phyloP scores from a whole-genome alignment of 1,140 invertebrate species.

The Lepidurus arcticus region DNA sequence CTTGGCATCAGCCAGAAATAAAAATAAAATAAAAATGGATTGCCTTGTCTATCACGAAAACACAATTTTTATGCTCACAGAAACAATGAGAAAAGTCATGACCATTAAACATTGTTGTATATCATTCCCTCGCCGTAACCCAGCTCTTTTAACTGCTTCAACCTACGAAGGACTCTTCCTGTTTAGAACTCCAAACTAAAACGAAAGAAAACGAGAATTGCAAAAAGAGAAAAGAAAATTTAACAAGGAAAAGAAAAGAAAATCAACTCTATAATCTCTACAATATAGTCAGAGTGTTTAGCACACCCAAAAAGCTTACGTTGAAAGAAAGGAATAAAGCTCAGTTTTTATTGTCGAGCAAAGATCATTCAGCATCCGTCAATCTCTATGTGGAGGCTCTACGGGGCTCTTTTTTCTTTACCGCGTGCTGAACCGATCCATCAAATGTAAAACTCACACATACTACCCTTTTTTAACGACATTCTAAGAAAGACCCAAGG shows the following conservation, averaged over 20 bases:
- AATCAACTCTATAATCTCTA: background rate
- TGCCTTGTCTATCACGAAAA: conserved; percentile 9
- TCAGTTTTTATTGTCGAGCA: background rate
- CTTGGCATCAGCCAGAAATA: background rate
- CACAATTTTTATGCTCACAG: background rate
- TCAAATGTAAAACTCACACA: background rate
- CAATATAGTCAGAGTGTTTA: background rate
- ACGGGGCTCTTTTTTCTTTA: background rate
- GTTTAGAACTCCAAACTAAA: background rate
- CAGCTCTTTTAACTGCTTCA: background rate
- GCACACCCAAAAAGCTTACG: background rate
- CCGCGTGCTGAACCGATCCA: conserved; percentile 1
- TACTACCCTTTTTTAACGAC: background rate
- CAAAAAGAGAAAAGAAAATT: background rate
- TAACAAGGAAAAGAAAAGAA: background rate
- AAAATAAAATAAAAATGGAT: background rate
- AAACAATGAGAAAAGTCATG: background rate
- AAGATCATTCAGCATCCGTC: background rate
- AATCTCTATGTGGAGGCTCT: background rate
- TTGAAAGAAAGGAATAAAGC: background rate
- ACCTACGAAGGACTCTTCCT: background rate
- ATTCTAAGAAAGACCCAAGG: background rate
- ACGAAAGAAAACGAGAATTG: background rate
- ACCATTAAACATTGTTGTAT: background rate
- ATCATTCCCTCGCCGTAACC: background rate